A percentile compares a stretch with the other conserved stretches of the same genome.
phyloP scores from a whole-genome alignment of 92 coral and sea anemone genomes.

The Paramuricea clavata region DNA sequence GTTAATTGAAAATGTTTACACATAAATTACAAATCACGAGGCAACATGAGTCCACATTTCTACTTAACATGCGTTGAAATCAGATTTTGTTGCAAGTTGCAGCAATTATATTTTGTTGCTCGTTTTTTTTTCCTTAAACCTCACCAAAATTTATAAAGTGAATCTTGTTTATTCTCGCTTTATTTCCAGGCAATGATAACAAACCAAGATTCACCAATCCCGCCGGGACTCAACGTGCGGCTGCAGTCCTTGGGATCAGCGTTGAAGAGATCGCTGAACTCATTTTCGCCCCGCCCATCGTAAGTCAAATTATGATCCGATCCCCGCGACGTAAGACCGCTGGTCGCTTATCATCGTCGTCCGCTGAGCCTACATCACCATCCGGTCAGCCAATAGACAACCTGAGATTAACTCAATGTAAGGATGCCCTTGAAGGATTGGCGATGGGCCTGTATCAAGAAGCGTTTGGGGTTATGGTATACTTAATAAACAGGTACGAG shows the following conservation, averaged over 20 bases:
- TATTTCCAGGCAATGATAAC: slow-evolving; percentile 83
- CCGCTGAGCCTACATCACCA: slow-evolving; percentile 76
- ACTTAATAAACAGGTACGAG: slow-evolving; percentile 85
- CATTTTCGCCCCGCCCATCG: slow-evolving; percentile 95
- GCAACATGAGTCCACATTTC: too few species aligned
- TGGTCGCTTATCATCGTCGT: slow-evolving; percentile 65
- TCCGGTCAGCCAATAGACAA: slow-evolving; percentile 74
- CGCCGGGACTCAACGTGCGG: slow-evolving; percentile 95
- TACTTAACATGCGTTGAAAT: too few species aligned
- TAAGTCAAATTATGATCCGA: slow-evolving; percentile 89
- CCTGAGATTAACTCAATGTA: slow-evolving; percentile 65
- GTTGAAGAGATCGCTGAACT: slow-evolving; percentile 90
- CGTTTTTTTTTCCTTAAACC: too few species aligned
- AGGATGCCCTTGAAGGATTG: slow-evolving; percentile 94
- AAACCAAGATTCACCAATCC: slow-evolving; percentile 95
- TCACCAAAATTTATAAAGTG: not conserved
- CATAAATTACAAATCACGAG: too few species aligned
- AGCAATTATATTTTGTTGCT: too few species aligned
- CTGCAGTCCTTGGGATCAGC: slow-evolving; percentile 86
- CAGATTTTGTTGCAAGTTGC: too few species aligned
- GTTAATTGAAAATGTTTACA: too few species aligned
- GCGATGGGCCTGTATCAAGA: slow-evolving; percentile 96
- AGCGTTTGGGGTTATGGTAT: slow-evolving; percentile 80
- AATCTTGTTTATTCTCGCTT: not conserved
- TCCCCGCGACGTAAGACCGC: slow-evolving; percentile 79